Conservation (phyloP, 2,888 invertebrate genomes). For the Hypselothyrea guttata region DNA sequence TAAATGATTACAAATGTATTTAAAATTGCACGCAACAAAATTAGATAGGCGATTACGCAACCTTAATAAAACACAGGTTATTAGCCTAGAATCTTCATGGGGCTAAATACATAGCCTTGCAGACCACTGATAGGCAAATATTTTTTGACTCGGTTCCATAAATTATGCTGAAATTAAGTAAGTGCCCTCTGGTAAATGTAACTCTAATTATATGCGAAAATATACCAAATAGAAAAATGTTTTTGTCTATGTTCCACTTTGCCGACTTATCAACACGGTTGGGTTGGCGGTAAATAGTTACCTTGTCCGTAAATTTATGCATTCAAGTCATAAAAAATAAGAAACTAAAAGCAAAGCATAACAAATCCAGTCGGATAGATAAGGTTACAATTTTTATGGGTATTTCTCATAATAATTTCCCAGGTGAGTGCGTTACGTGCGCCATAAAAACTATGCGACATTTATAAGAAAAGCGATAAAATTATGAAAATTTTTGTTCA, state of each 20-base stretch:
- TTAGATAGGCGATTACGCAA: no score
- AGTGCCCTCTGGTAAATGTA: background rate
- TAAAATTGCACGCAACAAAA: no score
- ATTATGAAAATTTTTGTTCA: conserved; percentile 72
- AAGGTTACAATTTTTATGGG: conserved; percentile 56
- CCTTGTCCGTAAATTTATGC: conserved; percentile 64
- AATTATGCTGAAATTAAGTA: background rate
- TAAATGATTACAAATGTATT: no score
- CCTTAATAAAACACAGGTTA: no score
- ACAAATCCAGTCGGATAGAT: conserved; percentile 46
- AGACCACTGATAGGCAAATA: no score
- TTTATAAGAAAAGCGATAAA: conserved; percentile 77
- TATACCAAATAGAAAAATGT: background rate
- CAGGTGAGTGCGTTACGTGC: conserved; percentile 53
- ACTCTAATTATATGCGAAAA: background rate
- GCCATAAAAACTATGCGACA: conserved; percentile 38
- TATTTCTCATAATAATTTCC: conserved; percentile 70
- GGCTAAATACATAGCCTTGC: no score
- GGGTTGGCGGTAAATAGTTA: conserved; percentile 25
- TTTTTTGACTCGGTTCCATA: background rate
- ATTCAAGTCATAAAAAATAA: conserved; percentile 68
- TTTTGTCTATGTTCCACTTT: conserved; percentile 44
- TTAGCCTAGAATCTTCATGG: no score
- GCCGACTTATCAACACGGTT: conserved; percentile 53
- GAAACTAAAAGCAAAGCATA: conserved; percentile 22